Evolutionary conservation across 64 coral and sea anemone genomes (phyloP).

Genomic region (Hydrozoanthus tunicans): DNA sequence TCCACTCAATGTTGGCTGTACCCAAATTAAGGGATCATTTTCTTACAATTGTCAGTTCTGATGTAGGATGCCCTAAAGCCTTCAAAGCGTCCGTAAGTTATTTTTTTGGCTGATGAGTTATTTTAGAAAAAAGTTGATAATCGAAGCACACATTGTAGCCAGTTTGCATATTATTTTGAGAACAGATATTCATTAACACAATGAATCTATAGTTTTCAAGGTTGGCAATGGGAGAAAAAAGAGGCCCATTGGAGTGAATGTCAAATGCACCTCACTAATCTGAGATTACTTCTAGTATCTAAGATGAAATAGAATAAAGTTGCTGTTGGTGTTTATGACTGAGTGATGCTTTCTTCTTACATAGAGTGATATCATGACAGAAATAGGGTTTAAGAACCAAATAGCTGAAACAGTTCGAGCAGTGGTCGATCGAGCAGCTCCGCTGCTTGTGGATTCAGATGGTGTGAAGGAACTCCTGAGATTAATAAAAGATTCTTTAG

Average conservation of each 20-base stretch:
- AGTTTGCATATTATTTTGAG: too few species aligned
- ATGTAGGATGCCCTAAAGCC: conserved; percentile 77
- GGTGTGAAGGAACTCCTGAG: conserved; percentile 70
- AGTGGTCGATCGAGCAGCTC: conserved; percentile 85
- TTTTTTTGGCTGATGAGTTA: neutral
- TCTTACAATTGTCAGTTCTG: conserved; percentile 62
- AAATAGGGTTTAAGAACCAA: conserved; percentile 77
- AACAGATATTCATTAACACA: too few species aligned
- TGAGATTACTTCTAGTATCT: too few species aligned
- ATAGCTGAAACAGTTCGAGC: conserved; percentile 90
- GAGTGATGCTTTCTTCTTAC: neutral
- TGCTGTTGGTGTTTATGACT: neutral
- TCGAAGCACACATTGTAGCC: too few species aligned
- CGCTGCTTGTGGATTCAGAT: conserved; percentile 78
- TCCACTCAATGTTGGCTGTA: conserved; percentile 79
- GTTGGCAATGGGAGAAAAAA: too few species aligned
- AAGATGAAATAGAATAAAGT: neutral
- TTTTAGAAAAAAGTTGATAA: too few species aligned
- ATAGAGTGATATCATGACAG: conserved; percentile 86
- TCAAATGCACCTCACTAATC: too few species aligned
- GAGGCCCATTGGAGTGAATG: too few species aligned
- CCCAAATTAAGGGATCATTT: conserved; percentile 62
- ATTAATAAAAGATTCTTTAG: conserved; percentile 77
- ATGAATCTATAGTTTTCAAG: too few species aligned
- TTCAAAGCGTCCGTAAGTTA: conserved; percentile 87